Base-by-base conservation (phyloP, 2,797 vertebrate species). In the Emys orbicularis region DNA sequence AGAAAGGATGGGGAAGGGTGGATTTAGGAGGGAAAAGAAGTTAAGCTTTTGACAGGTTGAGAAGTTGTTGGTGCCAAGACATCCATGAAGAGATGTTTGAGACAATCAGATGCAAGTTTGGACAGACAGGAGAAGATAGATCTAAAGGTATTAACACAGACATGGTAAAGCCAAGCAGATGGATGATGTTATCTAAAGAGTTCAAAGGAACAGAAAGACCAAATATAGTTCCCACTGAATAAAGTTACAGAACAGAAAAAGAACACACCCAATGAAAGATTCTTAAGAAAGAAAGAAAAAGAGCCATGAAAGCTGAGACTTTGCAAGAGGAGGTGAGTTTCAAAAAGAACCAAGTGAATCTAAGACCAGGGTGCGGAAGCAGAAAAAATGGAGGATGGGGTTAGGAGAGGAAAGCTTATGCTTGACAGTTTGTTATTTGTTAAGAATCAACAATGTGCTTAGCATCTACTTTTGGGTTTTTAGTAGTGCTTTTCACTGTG, bases 11-110 rank as follows among this genome's bases (percentile, higher is more conserved):
- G 3, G 4, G 68, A 2, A 2, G 65, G 5, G 34, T 0, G 41
- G 3, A 68, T 25, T 84, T 52, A 47, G 16, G 74, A 6, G n/a
- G 37, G 84, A 86, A 93, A 25, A 2, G 25, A 77, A 8, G 19
- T 50, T 1, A 10, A 65, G 6, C 37, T 93, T 88, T 86, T 54
- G 13, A 29, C 1, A 6, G 1, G 0, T n/a, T 83, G 80, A 74
- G 61, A 90, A 84, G 19, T 31, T 86, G 50, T 0, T 34, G 2
- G 29, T 1, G 37, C 16, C 34, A 84, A 2, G 16, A 76, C 29
- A 5, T 12, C 54, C 10, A 65, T 0, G 0, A 29, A 88, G 82
- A 6, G 76, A 19, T 3, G 18, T 3, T 12, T 1, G 25, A 27
- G 12, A 18, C 18, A 89, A 56, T 82, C 1, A 1, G 16, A 53